Evolutionary conservation across 2,113 vertebrate species (phyloP), one percentile per base, ranked within the genome.

Genomic region (Centropristis striata): DNA sequence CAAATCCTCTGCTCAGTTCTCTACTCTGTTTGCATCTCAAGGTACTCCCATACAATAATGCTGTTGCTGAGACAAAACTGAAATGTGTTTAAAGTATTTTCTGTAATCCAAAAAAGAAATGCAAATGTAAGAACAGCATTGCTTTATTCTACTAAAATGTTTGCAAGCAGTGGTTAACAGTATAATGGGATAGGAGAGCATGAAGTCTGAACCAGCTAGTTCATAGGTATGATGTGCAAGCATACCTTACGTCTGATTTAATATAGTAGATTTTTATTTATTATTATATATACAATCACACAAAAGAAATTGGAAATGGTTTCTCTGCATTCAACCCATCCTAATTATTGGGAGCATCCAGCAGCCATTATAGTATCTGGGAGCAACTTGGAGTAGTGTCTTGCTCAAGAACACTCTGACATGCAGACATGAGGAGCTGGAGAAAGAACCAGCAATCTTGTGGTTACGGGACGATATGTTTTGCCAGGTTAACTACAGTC

Each of bases 1-100:
- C 4, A 15, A 65, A 74, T 71, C 28, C n/a, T 66, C 28, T 9
- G 14, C 16, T 78, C 18, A 44, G 25, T 59, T 57, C 8, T 71
- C 13, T 42, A 4, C 12, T 44, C 9, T 57, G 18, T 51, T 42
- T 18, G 28, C 18, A 16, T 63, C 27, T 32, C 39, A 53, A 54
- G 12, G 9, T 28, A 59, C 21, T 18, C 18, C 54, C 36, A 47
- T 27, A 25, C 11, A 16, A 23, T 59, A 27, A 11, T 25, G 1
- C 53, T 73, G 50, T 11, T 60, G 16, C 20, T 2, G 46, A 50
- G n/a, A 41, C 54, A 46, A 63, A 42, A 58, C 7, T 21, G 14
- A 49, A 46, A 41, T 5, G 20, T 21, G 7, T 42, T 51, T 41
- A 18, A 23, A 49, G 11, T 42, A 6, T 11, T 53, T 11, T 27